Conservation (phyloP, 2,797 vertebrate genomes). For the Hoplostethus atlanticus region DNA sequence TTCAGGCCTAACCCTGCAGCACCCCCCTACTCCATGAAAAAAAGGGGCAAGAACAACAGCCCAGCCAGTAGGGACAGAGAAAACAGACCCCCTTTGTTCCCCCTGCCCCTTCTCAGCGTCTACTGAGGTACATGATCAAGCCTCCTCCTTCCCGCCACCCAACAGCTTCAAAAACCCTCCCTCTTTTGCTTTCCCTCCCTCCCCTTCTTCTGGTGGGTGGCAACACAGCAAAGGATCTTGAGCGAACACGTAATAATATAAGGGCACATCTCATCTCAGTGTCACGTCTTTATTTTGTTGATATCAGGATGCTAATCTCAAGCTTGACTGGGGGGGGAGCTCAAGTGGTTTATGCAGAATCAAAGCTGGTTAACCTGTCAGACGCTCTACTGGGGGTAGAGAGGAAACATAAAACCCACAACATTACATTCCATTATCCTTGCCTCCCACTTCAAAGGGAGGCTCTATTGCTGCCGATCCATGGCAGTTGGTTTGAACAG, state of each 20-base stretch:
- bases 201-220: constrained; percentile 62
- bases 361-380: constrained; percentile 64
- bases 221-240: constrained; percentile 73
- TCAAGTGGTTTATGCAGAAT: constrained; percentile 16
- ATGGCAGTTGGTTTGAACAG: constrained; percentile 54
- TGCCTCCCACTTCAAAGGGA: constrained; percentile 68
- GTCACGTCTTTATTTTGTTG: constrained; percentile 32
- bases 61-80: constrained; percentile 90
- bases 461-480: constrained; percentile 39
- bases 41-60: constrained; percentile 92
- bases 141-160: constrained; percentile 53
- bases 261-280: constrained; percentile 19
- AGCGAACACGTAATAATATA: constrained; percentile 40
- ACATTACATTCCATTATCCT: constrained; percentile 65
- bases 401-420: constrained; percentile 61
- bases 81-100: constrained; percentile 97
- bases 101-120: constrained; percentile 87
- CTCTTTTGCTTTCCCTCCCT: constrained; percentile 37
- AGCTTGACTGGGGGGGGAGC: constrained; percentile 40
- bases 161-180: constrained; percentile 58
- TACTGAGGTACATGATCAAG: constrained; percentile 90
- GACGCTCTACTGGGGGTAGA: constrained; percentile 34
- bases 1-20: constrained; percentile 88
- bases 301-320: constrained; percentile 32
- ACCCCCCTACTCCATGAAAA: constrained; percentile 84